Evolutionary conservation across 2,888 invertebrate genomes (phyloP).

Genomic region (Ochlodes sylvanus): DNA sequence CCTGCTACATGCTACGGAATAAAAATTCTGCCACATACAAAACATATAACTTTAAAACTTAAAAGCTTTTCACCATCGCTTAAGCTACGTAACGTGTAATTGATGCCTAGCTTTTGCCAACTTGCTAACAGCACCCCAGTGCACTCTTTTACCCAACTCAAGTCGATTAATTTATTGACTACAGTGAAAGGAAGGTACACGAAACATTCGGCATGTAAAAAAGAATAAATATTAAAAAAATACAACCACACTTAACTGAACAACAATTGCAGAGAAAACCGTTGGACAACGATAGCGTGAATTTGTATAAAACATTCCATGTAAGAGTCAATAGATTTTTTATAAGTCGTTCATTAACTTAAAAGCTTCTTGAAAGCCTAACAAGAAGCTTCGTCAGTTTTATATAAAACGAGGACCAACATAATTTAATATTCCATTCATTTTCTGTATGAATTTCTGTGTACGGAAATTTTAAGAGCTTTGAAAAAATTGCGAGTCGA

Average conservation of each 20-base stretch:
- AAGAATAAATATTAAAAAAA: not conserved
- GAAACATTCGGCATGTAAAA: not conserved
- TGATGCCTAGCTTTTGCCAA: constrained; percentile 9
- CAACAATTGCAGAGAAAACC: constrained; percentile 12
- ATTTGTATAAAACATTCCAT: constrained; percentile 57
- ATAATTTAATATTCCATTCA: constrained; percentile 84
- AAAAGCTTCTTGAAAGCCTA: constrained; percentile 82
- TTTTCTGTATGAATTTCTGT: constrained; percentile 79
- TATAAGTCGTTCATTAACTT: constrained; percentile 82
- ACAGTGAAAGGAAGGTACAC: not conserved
- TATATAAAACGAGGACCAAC: constrained; percentile 77
- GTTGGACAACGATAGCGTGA: constrained; percentile 28
- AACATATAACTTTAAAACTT: not conserved
- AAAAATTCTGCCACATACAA: not conserved
- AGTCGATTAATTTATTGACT: not conserved
- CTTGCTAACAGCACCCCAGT: constrained; percentile 11
- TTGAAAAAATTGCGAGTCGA: constrained; percentile 52
- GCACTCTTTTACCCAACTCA: not conserved
- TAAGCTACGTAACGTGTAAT: constrained; percentile 1
- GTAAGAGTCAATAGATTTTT: constrained; percentile 77
- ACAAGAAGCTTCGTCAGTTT: constrained; percentile 82
- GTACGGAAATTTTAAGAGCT: constrained; percentile 67
- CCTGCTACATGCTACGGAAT: too few species aligned
- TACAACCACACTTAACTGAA: not conserved
- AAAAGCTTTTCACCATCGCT: constrained; percentile 3